phyloP scores from a whole-genome alignment of 2,797 vertebrate genomes.

The Taenioides sp. region DNA sequence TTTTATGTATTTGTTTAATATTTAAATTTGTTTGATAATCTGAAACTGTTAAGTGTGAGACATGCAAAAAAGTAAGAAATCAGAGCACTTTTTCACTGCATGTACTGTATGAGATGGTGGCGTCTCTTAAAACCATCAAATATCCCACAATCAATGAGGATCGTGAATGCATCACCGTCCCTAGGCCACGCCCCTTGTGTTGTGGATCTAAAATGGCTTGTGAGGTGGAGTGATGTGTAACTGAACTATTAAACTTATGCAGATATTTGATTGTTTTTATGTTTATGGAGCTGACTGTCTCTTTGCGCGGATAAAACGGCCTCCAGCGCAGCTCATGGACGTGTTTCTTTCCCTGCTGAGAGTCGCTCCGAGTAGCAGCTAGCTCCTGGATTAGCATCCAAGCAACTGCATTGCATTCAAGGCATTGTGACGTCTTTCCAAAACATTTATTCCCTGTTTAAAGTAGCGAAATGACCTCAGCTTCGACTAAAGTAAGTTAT shows the following conservation, averaged over 20 bases:
- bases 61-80: too few relatives aligned
- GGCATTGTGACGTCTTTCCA: constrained; percentile 2
- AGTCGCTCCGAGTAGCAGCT: constrained; percentile 15
- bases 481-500: constrained; percentile 76
- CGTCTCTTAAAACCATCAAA: background rate
- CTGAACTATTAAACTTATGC: background rate
- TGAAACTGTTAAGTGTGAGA: too few relatives aligned
- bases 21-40: too few relatives aligned
- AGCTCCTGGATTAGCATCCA: constrained; percentile 43
- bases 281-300: background rate
- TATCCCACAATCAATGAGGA: constrained; percentile 1
- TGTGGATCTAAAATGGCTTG: background rate
- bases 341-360: background rate
- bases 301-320: background rate
- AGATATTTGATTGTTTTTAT: background rate
- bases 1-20: too few relatives aligned
- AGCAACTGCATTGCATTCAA: background rate
- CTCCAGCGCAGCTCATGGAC: background rate
- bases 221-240: background rate
- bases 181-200: background rate
- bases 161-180: constrained; percentile 1
- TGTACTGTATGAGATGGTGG: too few relatives aligned
- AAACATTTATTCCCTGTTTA: background rate
- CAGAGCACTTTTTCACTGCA: too few relatives aligned
- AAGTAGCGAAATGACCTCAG: constrained; percentile 72